These are phyloP conservation scores for Gallinago solitaria DNA, from an alignment of 2,797 vertebrate genomes.

Conservation along the genomic window DNA sequence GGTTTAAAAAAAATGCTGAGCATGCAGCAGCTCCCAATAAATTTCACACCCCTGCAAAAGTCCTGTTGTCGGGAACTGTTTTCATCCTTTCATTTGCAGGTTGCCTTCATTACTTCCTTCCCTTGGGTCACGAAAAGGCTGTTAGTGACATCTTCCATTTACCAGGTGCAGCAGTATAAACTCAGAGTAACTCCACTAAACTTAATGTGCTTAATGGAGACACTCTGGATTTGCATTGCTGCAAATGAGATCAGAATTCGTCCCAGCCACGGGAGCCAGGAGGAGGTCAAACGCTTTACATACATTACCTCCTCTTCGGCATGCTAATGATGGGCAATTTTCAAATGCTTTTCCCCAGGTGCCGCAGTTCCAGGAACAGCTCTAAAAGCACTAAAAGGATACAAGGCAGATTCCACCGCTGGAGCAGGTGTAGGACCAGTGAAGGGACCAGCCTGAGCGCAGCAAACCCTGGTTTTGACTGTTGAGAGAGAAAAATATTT, in stretches of 20 bases:
- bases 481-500: neutral
- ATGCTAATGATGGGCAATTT: neutral
- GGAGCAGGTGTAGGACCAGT: rapidly evolving
- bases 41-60: neutral
- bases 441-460: neutral
- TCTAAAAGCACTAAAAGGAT: neutral
- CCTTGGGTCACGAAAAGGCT: neutral
- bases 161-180: constrained; percentile 1
- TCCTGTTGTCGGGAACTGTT: neutral
- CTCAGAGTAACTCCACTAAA: constrained; percentile 26
- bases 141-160: constrained; percentile 13
- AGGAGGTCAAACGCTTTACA: constrained; percentile 5
- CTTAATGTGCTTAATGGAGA: neutral
- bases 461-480: neutral
- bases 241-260: constrained; percentile 37
- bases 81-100: constrained; percentile 7
- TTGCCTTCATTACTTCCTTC: neutral
- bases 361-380: neutral
- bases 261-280: neutral
- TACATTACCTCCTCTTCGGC: constrained; percentile 1
- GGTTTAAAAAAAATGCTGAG: constrained; percentile 4
- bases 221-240: neutral
- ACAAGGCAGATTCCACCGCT: neutral
- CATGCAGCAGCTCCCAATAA: constrained; percentile 3
- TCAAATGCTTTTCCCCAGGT: neutral